phyloP scores from a whole-genome alignment of 1,140 invertebrate genomes.

The Lasioglossum baleicum region DNA sequence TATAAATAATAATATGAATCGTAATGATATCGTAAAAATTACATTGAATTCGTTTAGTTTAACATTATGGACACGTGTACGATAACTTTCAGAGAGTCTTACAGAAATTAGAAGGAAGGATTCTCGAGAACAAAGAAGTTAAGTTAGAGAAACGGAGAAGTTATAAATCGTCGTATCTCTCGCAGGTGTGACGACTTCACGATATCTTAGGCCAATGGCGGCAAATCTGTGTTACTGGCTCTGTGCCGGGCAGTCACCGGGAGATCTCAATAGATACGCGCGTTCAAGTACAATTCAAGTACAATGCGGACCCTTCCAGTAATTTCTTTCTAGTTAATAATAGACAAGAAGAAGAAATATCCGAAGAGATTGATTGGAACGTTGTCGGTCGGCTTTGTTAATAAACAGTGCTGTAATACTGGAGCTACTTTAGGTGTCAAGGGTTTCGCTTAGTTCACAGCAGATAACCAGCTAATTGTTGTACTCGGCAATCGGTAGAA shows the following conservation, averaged over 20 bases:
- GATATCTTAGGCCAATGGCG: constrained; percentile 45
- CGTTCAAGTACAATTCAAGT: not conserved
- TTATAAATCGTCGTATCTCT: constrained; percentile 53
- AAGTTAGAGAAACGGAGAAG: constrained; percentile 11
- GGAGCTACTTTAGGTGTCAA: not conserved
- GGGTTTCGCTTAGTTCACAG: constrained; percentile 2
- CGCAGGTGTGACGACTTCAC: constrained; percentile 43
- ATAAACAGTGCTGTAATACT: not conserved
- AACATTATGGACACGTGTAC: too few species aligned
- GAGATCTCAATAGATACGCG: constrained; percentile 27
- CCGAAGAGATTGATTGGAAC: too few species aligned
- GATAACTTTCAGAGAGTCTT: too few species aligned
- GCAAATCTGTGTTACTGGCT: constrained; percentile 30
- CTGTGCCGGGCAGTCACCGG: constrained; percentile 3
- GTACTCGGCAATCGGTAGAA: constrained; percentile 52
- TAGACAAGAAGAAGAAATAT: too few species aligned
- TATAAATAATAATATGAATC: too few species aligned
- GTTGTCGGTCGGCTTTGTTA: too few species aligned
- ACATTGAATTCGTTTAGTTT: too few species aligned
- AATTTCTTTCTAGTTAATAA: too few species aligned
- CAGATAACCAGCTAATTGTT: constrained; percentile 57
- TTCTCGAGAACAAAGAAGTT: not conserved
- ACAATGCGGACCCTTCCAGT: too few species aligned
- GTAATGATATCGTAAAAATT: too few species aligned
- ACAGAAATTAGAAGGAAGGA: not conserved